Conservation (phyloP, 2,888 invertebrate species). For the Aphidius colemani region DNA sequence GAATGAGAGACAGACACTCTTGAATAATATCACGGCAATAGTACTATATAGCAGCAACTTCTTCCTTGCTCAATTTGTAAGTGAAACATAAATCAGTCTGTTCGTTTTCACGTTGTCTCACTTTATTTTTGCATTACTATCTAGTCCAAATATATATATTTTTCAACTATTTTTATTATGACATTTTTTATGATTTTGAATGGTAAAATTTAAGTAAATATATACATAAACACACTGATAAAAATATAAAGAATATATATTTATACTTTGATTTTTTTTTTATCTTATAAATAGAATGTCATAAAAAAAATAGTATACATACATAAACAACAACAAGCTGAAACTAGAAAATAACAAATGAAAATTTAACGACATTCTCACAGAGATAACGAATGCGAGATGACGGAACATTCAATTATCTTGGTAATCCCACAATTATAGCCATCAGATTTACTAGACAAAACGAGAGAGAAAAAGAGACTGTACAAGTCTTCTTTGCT, state of each 20-base stretch:
- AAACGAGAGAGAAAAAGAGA: conserved; percentile 25
- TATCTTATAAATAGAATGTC: too few relatives aligned
- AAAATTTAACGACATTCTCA: conserved; percentile 24
- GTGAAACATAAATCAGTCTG: conserved; percentile 36
- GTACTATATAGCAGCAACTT: conserved; percentile 10
- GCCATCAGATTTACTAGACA: conserved; percentile 43
- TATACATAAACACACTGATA: too few relatives aligned
- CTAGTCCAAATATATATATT: not conserved
- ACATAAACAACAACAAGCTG: not conserved
- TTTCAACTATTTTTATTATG: conserved; percentile 18
- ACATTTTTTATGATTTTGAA: not conserved
- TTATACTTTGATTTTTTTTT: too few relatives aligned
- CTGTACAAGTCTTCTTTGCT: conserved; percentile 12
- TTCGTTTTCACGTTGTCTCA: conserved; percentile 29
- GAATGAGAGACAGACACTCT: conserved; percentile 24
- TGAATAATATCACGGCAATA: conserved; percentile 35
- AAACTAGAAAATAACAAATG: too few relatives aligned
- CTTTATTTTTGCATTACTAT: conserved; percentile 20
- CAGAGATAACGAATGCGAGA: conserved; percentile 38
- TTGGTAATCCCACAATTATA: conserved; percentile 72
- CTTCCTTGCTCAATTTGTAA: conserved; percentile 34
- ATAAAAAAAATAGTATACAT: too few relatives aligned
- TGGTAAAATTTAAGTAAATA: too few relatives aligned
- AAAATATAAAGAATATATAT: too few relatives aligned
- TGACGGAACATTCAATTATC: conserved; percentile 68